Base-by-base conservation (phyloP, 2,797 vertebrate species). In the Rhinichthys osculus region DNA sequence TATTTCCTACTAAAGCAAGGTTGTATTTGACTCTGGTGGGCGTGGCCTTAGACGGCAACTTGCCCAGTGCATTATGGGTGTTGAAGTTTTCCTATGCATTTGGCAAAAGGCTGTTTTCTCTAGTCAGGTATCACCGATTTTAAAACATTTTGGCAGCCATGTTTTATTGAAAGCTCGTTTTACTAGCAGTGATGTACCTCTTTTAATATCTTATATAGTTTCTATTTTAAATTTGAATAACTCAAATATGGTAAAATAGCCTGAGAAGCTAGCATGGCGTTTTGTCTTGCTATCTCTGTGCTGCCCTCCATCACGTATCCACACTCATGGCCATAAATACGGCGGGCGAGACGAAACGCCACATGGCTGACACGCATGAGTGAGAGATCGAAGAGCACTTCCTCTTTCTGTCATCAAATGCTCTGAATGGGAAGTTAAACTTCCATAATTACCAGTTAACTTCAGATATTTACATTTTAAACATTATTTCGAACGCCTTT, bases 361-460 rank as follows among this genome's bases (percentile, higher is more conserved):
- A 40, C 52, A 16, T n/a, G 50, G 35, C 50, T 23, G 27, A 50
- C 16, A 5, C 27, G 2, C 4, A 74, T 30, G 19, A 54, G 38
- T 2, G 52, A 59, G 7, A n/a, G 21, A 59, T 9, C n/a, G 11
- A 27, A n/a, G 23, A 59, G 52, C 52, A 78, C 74, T 59, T 78
- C 74, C 74, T 78, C 35, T 78, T 33, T 35, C 50, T 21, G 17
- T 76, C 7, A 10, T 76, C 74, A 77, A 21, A 77, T 57, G 33
- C 50, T 74, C 27, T 33, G 5, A 74, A 52, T 8, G 54, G 74
- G 74, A 78, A 78, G 50, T 59, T 3, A n/a, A 59, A 59, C 74
- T 16, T 77, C 74, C 11, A 40, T n/a, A 77, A 77, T 38, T 77
- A 13, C 47, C n/a, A 19, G 9, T n/a, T 10, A 64, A 14, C 30